Evolutionary conservation across 2,797 vertebrate genomes (phyloP).

Genomic region (Lemur catta): DNA sequence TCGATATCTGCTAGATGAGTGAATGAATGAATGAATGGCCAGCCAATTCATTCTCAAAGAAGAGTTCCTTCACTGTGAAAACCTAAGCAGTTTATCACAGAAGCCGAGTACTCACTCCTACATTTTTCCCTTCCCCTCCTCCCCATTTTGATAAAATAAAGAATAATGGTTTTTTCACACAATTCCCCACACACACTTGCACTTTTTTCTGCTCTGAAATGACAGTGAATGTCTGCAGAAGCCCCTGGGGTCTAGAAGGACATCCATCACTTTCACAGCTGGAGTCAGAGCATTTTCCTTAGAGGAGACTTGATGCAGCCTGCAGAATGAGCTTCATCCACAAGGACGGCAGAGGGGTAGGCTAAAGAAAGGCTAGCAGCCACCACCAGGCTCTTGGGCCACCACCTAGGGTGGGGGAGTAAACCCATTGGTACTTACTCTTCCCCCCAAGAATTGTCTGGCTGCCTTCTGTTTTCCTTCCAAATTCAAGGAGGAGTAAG

Average conservation of each 20-base stretch:
- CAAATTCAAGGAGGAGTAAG: not conserved
- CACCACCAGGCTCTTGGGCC: not conserved
- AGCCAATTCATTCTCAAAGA: not conserved
- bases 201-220: not conserved
- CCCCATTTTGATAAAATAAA: constrained; percentile 21
- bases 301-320: not conserved
- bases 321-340: not conserved
- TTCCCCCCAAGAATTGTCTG: not conserved
- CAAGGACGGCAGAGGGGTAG: not conserved
- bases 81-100: not conserved
- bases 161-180: not conserved
- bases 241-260: not conserved
- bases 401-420: not conserved
- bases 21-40: not conserved
- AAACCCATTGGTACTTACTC: not conserved
- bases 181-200: not conserved
- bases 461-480: not conserved
- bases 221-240: not conserved
- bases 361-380: not conserved
- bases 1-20: not conserved
- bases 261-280: not conserved
- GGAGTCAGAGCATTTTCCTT: not conserved
- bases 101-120: not conserved
- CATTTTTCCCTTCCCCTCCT: not conserved
- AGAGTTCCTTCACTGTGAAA: not conserved